Conservation (phyloP, 2,113 vertebrate species). For the Mirza zaza region DNA sequence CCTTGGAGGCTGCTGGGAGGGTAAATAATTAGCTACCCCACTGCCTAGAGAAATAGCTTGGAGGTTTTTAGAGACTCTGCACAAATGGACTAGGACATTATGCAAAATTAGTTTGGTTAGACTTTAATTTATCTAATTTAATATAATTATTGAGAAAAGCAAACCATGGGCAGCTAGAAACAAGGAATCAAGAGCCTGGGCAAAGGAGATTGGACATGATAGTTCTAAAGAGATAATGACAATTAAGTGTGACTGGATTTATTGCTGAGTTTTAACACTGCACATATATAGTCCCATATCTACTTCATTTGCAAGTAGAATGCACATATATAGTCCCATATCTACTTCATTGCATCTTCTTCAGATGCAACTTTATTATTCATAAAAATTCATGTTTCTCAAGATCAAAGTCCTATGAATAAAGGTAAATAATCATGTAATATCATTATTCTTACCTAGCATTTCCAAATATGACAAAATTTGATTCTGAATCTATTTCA, state of each 20-base stretch:
- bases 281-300: not conserved
- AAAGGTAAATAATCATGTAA: not conserved
- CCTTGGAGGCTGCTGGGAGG: conserved; percentile 82
- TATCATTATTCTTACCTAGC: not conserved
- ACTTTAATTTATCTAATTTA: conserved; percentile 85
- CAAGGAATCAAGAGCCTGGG: conserved; percentile 69
- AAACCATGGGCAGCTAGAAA: conserved; percentile 77
- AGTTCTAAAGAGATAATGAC: conserved; percentile 39
- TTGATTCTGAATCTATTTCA: conserved; percentile 1
- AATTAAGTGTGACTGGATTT: conserved; percentile 70
- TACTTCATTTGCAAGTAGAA: conserved; percentile 12
- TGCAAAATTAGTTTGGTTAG: conserved; percentile 84
- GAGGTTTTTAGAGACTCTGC: conserved; percentile 81
- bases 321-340: not conserved
- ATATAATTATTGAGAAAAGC: conserved; percentile 83
- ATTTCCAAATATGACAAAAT: not conserved
- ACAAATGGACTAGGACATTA: conserved; percentile 85
- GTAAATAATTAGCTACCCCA: conserved; percentile 85
- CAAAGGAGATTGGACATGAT: conserved; percentile 44
- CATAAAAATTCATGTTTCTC: conserved; percentile 48
- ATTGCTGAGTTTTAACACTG: conserved; percentile 59
- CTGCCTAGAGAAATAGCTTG: conserved; percentile 84
- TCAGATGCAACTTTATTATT: conserved; percentile 67
- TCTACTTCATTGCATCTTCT: conserved; percentile 4
- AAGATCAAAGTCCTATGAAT: conserved; percentile 55